Base-by-base conservation (phyloP, 2,888 invertebrate species). In the Endotricha flammealis region DNA sequence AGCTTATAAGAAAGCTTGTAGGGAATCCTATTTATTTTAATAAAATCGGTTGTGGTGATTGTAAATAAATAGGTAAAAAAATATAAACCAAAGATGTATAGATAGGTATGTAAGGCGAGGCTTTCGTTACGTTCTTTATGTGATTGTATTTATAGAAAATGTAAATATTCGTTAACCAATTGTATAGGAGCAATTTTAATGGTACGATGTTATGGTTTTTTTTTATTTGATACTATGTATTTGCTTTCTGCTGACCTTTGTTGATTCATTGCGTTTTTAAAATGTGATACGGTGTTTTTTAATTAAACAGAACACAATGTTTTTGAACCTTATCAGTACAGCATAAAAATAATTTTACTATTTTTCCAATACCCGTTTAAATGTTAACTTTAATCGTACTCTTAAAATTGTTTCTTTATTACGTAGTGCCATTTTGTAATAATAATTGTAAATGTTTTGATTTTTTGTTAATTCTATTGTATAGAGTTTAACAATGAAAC, bases 401-500 rank as follows among this genome's bases (percentile, higher is more conserved):
- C 30, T 13, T 35, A 41, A 47, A 41, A 55, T 47, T 50, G 46
- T 53, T 46, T 36, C 29, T 41, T 36, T 39, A 28, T 33, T 33
- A 35, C 33, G 57, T 71, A 69, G 69, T 64, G 60, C 64, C 61
- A 68, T 70, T 64, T 64, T 60, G 54, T 57, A 56, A 47, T 50
- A 47, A 51, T 62, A 57, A 64, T 51, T 68, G 64, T 73, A 67
- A 69, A 74, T 72, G 75, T 79, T 79, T 70, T 50, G 43, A 61
- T 61, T 73, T 75, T 78, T 39, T 67, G 81, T 83, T 82, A 50
- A 80, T 72, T 82, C 68, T 81, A 82, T 81, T 66, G 51, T 60
- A 79, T 77, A 83, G 79, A 82, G 82, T 85, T 75, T 81, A 81
- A 74, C 47, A 58, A 57, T 57, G 50, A 60, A 59, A 54, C 53